phyloP scores from a whole-genome alignment of 1,140 invertebrate genomes.

The Drosophila eugracilis region DNA sequence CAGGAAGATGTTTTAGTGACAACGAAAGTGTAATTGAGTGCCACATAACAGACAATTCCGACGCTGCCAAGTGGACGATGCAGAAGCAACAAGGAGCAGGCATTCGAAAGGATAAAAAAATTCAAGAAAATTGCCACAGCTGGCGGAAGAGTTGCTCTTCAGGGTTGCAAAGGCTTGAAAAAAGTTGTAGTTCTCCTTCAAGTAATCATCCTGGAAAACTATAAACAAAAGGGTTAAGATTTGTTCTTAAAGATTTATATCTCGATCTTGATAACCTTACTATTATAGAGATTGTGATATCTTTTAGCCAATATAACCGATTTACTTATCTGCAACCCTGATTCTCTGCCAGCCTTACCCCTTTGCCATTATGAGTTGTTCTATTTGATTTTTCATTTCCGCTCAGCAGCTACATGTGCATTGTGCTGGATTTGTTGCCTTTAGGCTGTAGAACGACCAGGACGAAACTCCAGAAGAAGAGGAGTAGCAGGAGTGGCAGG shows the following conservation, averaged over 20 bases:
- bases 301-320: neutral
- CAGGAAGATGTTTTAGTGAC: constrained; percentile 74
- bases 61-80: constrained; percentile 62
- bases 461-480: neutral
- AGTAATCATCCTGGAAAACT: neutral
- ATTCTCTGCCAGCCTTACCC: constrained; percentile 11
- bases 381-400: constrained; percentile 81
- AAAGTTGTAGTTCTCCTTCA: neutral
- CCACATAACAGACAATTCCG: constrained; percentile 77
- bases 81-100: constrained; percentile 31
- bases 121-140: constrained; percentile 41
- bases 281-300: too few species aligned
- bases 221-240: too few species aligned
- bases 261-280: too few species aligned
- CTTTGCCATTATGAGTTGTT: constrained; percentile 74
- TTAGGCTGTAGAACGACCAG: constrained; percentile 61
- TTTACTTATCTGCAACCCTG: constrained; percentile 32
- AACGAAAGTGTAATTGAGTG: constrained; percentile 81
- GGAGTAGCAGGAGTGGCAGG: constrained; percentile 28
- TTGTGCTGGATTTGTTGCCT: constrained; percentile 76
- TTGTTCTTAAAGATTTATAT: too few species aligned
- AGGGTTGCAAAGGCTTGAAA: constrained; percentile 7
- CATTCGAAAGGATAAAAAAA: constrained; percentile 33
- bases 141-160: constrained; percentile 15
- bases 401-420: constrained; percentile 68